Conservation (phyloP, 2,113 vertebrate species). For the Cyanistes caeruleus region DNA sequence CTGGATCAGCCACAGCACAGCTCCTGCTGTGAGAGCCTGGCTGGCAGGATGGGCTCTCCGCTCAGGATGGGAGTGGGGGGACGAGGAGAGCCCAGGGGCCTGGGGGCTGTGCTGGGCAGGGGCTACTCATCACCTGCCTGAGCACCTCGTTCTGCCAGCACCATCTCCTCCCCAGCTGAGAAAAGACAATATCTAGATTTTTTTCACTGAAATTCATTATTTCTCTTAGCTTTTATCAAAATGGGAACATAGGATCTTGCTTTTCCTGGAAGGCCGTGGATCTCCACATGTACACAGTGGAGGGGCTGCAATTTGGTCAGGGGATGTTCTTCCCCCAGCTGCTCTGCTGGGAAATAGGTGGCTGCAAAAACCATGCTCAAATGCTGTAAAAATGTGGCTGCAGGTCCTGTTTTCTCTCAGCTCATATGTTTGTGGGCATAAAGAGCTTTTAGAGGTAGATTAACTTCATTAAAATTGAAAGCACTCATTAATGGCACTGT, state of each 20-base stretch:
- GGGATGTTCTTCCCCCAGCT: background rate
- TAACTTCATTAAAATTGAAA: conserved; percentile 1
- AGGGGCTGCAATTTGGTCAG: background rate
- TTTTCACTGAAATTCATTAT: background rate
- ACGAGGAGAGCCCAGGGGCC: background rate
- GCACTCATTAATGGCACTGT: background rate
- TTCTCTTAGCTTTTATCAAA: background rate
- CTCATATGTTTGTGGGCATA: background rate
- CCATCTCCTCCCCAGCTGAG: background rate
- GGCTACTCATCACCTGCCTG: background rate
- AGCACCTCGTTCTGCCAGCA: background rate
- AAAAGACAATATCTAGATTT: background rate
- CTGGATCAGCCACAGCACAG: background rate
- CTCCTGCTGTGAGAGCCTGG: background rate
- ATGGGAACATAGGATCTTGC: background rate
- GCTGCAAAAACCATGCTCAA: background rate
- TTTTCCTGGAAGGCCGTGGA: background rate
- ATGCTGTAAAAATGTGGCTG: background rate
- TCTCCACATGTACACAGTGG: background rate
- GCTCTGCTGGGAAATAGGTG: background rate
- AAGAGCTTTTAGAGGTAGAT: conserved; percentile 7
- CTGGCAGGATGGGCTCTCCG: background rate
- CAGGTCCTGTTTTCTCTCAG: background rate
- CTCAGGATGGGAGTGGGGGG: fast-evolving
- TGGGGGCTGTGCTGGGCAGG: background rate